Conservation (phyloP, 2,888 invertebrate species). For the Abrostola tripartita region DNA sequence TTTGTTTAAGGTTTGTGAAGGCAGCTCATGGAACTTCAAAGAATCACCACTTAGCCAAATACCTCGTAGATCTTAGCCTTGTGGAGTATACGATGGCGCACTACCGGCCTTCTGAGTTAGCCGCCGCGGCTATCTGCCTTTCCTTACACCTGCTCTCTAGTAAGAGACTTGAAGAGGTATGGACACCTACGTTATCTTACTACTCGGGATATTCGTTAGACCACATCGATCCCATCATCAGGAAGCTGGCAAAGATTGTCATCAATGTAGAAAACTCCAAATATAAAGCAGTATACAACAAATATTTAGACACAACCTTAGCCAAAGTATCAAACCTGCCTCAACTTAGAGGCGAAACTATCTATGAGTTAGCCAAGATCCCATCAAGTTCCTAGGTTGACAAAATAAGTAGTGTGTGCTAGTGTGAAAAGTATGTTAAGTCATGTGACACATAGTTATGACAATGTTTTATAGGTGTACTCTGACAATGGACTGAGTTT, state of each 20-base stretch:
- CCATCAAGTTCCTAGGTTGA: constrained; percentile 47
- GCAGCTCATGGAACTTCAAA: constrained; percentile 88
- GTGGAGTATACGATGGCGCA: constrained; percentile 94
- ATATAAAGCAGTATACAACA: constrained; percentile 91
- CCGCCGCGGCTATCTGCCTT: constrained; percentile 94
- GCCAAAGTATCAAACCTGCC: constrained; percentile 90
- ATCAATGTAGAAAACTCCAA: constrained; percentile 91
- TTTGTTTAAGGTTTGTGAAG: constrained; percentile 86
- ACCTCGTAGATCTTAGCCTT: constrained; percentile 95
- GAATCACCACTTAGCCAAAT: constrained; percentile 95
- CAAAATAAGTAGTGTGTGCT: constrained; percentile 29
- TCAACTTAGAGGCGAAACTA: constrained; percentile 87
- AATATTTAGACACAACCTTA: constrained; percentile 88
- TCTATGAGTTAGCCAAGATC: constrained; percentile 68
- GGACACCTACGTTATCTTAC: constrained; percentile 92
- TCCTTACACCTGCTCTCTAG: constrained; percentile 89
- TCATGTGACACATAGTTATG: constrained; percentile 39
- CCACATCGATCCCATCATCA: constrained; percentile 91
- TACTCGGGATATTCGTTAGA: constrained; percentile 93
- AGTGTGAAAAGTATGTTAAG: constrained; percentile 33
- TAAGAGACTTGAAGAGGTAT: constrained; percentile 83
- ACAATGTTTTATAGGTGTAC: constrained; percentile 42
- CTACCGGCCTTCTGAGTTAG: constrained; percentile 94
- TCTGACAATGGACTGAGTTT: constrained; percentile 69
- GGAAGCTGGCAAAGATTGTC: constrained; percentile 91